Conservation (phyloP, 2,113 vertebrate species). For the Hippotragus niger region DNA sequence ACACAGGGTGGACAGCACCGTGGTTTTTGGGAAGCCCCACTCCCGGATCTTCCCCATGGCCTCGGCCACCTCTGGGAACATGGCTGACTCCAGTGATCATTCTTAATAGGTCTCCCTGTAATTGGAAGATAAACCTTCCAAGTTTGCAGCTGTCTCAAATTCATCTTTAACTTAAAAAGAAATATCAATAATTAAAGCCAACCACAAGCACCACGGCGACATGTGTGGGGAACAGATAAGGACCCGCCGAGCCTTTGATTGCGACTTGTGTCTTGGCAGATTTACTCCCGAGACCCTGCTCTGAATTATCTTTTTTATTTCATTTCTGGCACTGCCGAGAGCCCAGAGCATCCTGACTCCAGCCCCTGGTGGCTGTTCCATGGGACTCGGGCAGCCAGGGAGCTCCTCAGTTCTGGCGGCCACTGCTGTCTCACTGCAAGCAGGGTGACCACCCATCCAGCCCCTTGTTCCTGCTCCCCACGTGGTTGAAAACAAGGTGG, state of each 20-base stretch:
- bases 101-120: constrained; percentile 36
- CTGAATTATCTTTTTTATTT: constrained; percentile 38
- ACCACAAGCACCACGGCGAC: neutral
- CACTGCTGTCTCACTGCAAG: neutral
- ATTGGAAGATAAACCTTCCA: constrained; percentile 57
- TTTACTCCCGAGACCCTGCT: neutral
- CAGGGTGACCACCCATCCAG: too few relatives aligned
- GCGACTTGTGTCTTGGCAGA: neutral
- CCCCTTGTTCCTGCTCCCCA: neutral
- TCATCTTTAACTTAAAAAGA: constrained; percentile 57
- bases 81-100: neutral
- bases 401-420: neutral
- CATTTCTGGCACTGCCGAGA: neutral
- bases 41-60: fast-evolving
- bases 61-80: neutral
- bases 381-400: neutral
- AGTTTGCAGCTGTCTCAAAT: neutral
- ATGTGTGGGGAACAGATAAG: neutral
- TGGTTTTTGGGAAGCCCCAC: fast-evolving
- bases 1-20: fast-evolving
- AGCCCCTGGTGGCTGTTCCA: fast-evolving
- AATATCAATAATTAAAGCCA: constrained; percentile 36
- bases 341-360: neutral
- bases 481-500: fast-evolving
- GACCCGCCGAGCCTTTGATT: neutral